Percentiles rank a stretch among this genome's conserved stretches.
Evolutionary conservation across 2,888 invertebrate genomes (phyloP).

Genomic region (Dolichopus griseipennis): DNA sequence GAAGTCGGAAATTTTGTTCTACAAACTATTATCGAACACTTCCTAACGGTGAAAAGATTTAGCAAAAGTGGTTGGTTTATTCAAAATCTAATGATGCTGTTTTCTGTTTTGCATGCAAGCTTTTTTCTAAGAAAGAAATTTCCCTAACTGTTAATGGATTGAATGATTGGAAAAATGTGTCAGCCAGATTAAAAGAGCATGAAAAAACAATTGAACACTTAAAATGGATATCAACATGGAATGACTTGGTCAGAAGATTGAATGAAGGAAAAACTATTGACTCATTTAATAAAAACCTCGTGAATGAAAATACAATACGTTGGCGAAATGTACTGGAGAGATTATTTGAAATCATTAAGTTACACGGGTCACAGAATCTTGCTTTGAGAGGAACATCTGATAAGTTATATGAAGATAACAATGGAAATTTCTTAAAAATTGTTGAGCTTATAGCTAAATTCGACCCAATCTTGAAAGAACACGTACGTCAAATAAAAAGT

Average conservation of each 20-base stretch:
- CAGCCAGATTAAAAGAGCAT: slow-evolving; percentile 11
- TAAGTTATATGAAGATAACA: slow-evolving; percentile 8
- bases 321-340: slow-evolving; percentile 10
- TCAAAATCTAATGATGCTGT: neutral
- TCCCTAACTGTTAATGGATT: slow-evolving; percentile 4
- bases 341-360: slow-evolving; percentile 9
- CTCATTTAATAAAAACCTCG: slow-evolving; percentile 9
- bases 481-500: slow-evolving; percentile 7
- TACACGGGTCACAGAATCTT: slow-evolving; percentile 12
- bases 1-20: slow-evolving; percentile 9
- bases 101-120: neutral
- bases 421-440: slow-evolving; percentile 10
- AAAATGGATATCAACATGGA: slow-evolving; percentile 9
- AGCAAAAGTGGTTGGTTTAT: neutral
- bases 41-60: slow-evolving; percentile 9
- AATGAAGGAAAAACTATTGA: slow-evolving; percentile 11
- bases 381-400: slow-evolving; percentile 10
- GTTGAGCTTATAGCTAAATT: slow-evolving; percentile 9
- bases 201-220: slow-evolving; percentile 11
- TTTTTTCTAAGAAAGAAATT: neutral
- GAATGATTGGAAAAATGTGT: slow-evolving; percentile 8
- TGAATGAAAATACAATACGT: slow-evolving; percentile 10
- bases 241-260: slow-evolving; percentile 11
- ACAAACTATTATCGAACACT: slow-evolving; percentile 10
- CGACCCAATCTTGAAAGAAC: slow-evolving; percentile 10